Conservation (phyloP, 2,113 vertebrate genomes). For the Caranx ignobilis region DNA sequence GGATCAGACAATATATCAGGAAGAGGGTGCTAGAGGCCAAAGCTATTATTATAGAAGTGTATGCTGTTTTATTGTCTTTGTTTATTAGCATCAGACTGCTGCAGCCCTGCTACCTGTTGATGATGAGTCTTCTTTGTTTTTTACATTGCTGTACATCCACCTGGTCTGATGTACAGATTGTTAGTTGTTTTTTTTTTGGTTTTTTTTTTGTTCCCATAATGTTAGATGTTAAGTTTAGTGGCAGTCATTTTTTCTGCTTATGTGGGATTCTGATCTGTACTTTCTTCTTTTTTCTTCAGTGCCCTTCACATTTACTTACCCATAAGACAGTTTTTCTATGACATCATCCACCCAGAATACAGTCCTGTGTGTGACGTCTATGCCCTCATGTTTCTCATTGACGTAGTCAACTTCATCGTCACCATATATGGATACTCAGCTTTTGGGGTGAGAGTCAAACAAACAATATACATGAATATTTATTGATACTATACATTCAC, state of each 20-base stretch:
- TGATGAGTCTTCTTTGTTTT: background rate
- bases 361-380: conserved; percentile 82
- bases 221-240: background rate
- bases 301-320: conserved; percentile 81
- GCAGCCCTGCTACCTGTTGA: background rate
- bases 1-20: conserved; percentile 77
- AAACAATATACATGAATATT: background rate
- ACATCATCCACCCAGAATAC: conserved; percentile 86
- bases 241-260: background rate
- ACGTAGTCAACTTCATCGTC: conserved; percentile 84
- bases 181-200: too few relatives aligned
- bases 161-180: background rate
- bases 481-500: background rate
- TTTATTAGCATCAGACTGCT: background rate
- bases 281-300: conserved; percentile 56
- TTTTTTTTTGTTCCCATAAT: background rate
- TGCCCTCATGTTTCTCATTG: conserved; percentile 83
- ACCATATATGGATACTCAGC: conserved; percentile 86
- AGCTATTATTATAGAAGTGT: conserved; percentile 82
- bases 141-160: background rate
- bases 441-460: conserved; percentile 82
- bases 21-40: conserved; percentile 80
- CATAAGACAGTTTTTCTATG: conserved; percentile 86
- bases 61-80: conserved; percentile 25
- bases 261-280: background rate